Evolutionary conservation across 2,888 invertebrate species (phyloP), one percentile per base, ranked within the genome.

Genomic region (Dinocampus coccinellae): DNA sequence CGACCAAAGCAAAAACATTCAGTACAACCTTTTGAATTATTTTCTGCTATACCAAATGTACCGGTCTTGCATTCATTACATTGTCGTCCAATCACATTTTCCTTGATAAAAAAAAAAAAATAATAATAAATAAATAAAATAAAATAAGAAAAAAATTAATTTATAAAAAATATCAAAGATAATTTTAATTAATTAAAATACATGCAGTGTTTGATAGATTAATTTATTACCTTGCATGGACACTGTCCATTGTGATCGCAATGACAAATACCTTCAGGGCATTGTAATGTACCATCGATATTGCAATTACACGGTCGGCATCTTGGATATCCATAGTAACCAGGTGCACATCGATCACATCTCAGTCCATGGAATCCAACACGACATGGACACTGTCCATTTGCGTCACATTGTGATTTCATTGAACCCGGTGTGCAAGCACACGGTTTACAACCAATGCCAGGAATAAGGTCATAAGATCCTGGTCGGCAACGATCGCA

Each of bases 1-100:
- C 97, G 91, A 0, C 95, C 96, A 88, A 98, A 99, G 89, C 99
- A 99, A 90, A 97, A 99, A 88, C 99, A 99, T 72, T 94, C 92
- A 0, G 96, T 96, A 87, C 99, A 99, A 7, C 99, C 99, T 67
- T 91, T 91, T 0, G 94, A 92, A 87, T 95, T 96, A 57, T 92
- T 91, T 0, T 88, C 88, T 0, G 94, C 91, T 26, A 99, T 88
- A 0, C 97, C 96, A 87, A 98, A 99, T 0, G 96, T 95, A 22
- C 95, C 94, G 52, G 92, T 91, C 77, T 92, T 91, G 88, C 99
- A 99, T 16, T 89, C 88, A 82, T 94, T 92, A 85, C 99, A 99
- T 78, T 93, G 93, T 61, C 92, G 91, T 0, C 98, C 98, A 7
- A 92, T 91, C 0, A 94, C 97, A 81, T 97, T 93, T 70, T 92